Evolutionary conservation across 2,888 invertebrate genomes (phyloP).

Genomic region (Resseliella maxima): DNA sequence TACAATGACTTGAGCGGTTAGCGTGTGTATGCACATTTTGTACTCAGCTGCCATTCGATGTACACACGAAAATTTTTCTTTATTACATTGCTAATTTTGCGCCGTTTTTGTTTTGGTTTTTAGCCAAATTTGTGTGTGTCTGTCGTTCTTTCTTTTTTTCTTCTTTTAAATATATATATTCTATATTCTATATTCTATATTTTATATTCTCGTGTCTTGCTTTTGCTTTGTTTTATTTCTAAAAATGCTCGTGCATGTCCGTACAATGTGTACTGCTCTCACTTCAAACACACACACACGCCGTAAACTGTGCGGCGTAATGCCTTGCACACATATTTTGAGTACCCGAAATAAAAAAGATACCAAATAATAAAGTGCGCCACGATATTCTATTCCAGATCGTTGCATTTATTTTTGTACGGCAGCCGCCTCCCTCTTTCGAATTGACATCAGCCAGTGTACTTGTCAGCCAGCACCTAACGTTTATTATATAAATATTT

Average conservation of each 20-base stretch:
- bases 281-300: not conserved
- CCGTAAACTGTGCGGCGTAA: not conserved
- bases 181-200: not conserved
- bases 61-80: slow-evolving; percentile 51
- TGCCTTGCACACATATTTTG: slow-evolving; percentile 29
- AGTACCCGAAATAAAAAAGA: slow-evolving; percentile 28
- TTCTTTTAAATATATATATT: not conserved
- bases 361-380: slow-evolving; percentile 38
- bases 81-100: slow-evolving; percentile 46
- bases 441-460: not conserved
- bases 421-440: not conserved
- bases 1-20: slow-evolving; percentile 51
- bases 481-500: slow-evolving; percentile 46
- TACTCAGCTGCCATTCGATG: slow-evolving; percentile 43
- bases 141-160: not conserved
- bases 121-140: slow-evolving; percentile 22
- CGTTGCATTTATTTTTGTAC: not conserved
- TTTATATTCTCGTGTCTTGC: not conserved
- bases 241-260: slow-evolving; percentile 33
- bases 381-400: slow-evolving; percentile 18
- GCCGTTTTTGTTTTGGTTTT: slow-evolving; percentile 46
- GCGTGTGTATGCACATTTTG: slow-evolving; percentile 53
- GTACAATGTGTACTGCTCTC: slow-evolving; percentile 1
- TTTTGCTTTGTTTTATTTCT: not conserved
- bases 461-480: not conserved